phyloP scores from a whole-genome alignment of 2,888 invertebrate species.

The Pseudococcus jackbeardsleyi region DNA sequence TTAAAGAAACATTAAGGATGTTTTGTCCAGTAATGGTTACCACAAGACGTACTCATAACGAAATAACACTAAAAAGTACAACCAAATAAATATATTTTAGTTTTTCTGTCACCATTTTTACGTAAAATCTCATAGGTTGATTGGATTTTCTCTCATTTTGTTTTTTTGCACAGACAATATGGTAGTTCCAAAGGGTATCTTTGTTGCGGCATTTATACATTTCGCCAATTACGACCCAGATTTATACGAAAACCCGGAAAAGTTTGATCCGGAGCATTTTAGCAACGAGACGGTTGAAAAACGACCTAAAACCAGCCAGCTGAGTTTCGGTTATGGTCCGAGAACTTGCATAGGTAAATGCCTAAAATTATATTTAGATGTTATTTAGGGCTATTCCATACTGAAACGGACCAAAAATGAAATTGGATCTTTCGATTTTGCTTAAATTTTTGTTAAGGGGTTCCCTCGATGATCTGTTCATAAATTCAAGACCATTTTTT shows the following conservation, averaged over 20 bases:
- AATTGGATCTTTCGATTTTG: no score
- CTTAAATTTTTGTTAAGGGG: no score
- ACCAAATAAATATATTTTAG: no score
- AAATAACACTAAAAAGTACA: no score
- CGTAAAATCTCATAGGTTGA: no score
- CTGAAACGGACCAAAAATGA: no score
- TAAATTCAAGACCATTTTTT: no score
- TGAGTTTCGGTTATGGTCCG: background rate
- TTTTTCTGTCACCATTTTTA: no score
- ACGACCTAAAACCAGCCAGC: background rate
- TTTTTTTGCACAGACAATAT: background rate
- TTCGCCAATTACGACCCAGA: background rate
- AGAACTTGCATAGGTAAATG: conserved; percentile 47
- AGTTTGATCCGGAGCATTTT: background rate
- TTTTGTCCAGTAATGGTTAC: background rate
- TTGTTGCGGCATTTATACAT: background rate
- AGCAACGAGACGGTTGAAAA: background rate
- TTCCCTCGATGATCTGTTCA: no score
- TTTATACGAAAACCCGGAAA: background rate
- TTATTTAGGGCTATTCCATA: background rate
- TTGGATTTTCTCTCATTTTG: background rate
- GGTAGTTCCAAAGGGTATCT: background rate
- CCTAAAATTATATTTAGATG: background rate
- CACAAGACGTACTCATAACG: background rate
- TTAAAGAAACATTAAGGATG: background rate